Conservation (phyloP, 2,113 vertebrate species). For the Onychostoma macrolepis region DNA sequence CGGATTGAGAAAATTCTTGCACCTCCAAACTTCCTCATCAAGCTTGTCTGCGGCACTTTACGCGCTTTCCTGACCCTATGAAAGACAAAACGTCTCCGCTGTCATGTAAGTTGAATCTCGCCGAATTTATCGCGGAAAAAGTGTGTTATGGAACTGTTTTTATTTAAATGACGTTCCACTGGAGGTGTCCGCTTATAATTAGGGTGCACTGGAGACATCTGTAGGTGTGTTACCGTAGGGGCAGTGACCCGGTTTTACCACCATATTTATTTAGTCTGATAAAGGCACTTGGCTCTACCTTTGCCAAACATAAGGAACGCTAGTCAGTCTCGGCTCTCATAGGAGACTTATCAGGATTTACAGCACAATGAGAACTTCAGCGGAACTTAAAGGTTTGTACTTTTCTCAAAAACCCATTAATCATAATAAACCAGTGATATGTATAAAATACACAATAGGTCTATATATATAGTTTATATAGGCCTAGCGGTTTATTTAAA, state of each 20-base stretch:
- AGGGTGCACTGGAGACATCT: background rate
- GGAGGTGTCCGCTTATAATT: background rate
- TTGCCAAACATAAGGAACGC: constrained; percentile 12
- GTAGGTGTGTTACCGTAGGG: background rate
- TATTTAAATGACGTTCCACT: background rate
- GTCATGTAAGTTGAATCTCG: constrained; percentile 68
- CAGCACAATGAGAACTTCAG: constrained; percentile 52
- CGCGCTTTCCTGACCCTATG: constrained; percentile 60
- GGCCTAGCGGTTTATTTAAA: background rate
- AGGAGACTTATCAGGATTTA: background rate
- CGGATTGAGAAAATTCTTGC: constrained; percentile 58
- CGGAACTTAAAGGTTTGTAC: constrained; percentile 65
- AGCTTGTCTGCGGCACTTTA: background rate
- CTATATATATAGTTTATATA: background rate
- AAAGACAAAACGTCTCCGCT: constrained; percentile 74
- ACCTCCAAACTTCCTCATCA: constrained; percentile 32
- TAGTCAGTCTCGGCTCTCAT: background rate
- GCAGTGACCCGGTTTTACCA: constrained; percentile 50
- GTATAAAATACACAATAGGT: background rate
- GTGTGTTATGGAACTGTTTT: background rate
- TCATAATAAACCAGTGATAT: background rate
- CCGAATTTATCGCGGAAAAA: background rate
- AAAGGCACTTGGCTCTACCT: constrained; percentile 36
- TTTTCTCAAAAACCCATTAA: background rate
- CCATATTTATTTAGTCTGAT: constrained; percentile 48